Evolutionary conservation across 2,888 invertebrate species (phyloP).

Genomic region (Heliconius hortense): DNA sequence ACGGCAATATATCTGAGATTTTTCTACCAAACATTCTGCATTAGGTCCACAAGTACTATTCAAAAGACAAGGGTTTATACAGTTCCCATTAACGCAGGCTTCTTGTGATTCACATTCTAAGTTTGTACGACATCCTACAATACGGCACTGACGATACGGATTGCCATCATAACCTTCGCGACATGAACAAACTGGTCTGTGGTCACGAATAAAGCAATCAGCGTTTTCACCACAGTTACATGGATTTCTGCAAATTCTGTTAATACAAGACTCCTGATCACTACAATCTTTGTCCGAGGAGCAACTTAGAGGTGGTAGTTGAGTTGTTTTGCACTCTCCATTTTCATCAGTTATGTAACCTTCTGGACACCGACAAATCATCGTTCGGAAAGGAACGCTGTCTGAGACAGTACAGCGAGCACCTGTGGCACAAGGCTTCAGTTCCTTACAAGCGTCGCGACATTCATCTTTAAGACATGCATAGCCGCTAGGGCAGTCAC

Average conservation of each 20-base stretch:
- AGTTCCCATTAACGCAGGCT: conserved; percentile 92
- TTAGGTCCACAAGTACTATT: conserved; percentile 91
- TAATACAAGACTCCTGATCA: conserved; percentile 90
- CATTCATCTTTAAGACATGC: conserved; percentile 91
- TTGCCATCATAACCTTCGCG: conserved; percentile 92
- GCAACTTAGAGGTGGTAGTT: conserved; percentile 88
- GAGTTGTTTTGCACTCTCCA: conserved; percentile 88
- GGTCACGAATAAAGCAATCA: conserved; percentile 90
- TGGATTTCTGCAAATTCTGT: conserved; percentile 92
- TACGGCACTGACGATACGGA: conserved; percentile 90
- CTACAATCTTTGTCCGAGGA: conserved; percentile 90
- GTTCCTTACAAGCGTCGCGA: conserved; percentile 88
- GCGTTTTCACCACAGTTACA: conserved; percentile 94
- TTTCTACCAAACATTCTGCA: conserved; percentile 89
- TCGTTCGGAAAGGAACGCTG: conserved; percentile 91
- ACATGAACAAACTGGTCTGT: conserved; percentile 93
- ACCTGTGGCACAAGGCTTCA: conserved; percentile 88
- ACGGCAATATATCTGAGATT: conserved; percentile 88
- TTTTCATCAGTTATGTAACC: conserved; percentile 91
- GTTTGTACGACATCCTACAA: conserved; percentile 91
- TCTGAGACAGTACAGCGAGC: conserved; percentile 92
- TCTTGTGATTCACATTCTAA: conserved; percentile 92
- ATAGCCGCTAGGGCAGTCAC: conserved; percentile 89
- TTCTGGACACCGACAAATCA: conserved; percentile 93
- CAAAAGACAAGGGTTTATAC: conserved; percentile 92